Base-by-base conservation (phyloP, 2,797 vertebrate genomes). In the Synaphobranchus kaupii region DNA sequence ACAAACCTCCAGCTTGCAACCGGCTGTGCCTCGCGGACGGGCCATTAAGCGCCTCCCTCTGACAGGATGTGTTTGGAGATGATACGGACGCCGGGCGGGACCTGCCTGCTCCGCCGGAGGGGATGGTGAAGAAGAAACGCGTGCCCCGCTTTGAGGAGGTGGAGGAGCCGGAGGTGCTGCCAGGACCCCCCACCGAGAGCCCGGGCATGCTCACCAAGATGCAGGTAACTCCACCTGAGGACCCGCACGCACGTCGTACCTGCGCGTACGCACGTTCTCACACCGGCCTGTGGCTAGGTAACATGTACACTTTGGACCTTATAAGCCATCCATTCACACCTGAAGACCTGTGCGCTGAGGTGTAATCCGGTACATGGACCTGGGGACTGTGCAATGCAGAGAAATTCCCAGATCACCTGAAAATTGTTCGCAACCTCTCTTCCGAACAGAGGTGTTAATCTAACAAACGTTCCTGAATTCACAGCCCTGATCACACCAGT, bases 141-240 rank as follows among this genome's bases (percentile, higher is more conserved):
- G 97, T 97, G 13, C 98, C 97, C 0, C 97, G 98, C 8, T 99
- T 99, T 0, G 96, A 98, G 89, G 98, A 99, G 90, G 98, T 99
- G 88, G 98, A 98, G 83, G 98, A 99, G 84, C 97, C 97, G 0
- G 97, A 99, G 89, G 97, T 99, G 71, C 97, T 98, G 73, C 97
- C 98, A 0, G 98, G 96, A 25, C 97, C 98, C 0, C 97, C 98
- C 0, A 92, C 97, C 0, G 99, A 99, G 94, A 99, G 97, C 91
- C 98, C 98, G 0, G 97, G 97, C 83, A 99, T 99, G 98, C 96
- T 99, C 78, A 99, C 98, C 17, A 99, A 99, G 91, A 97, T 99
- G 44, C 99, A 99, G 98, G 98, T 98, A 76, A 87, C 94, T 2
- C 10, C 31, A 10, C n/a, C 20, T 25, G 22, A 48, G 78, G 20